phyloP scores from a whole-genome alignment of 2,888 invertebrate species.

The Ptilodon capucinus region DNA sequence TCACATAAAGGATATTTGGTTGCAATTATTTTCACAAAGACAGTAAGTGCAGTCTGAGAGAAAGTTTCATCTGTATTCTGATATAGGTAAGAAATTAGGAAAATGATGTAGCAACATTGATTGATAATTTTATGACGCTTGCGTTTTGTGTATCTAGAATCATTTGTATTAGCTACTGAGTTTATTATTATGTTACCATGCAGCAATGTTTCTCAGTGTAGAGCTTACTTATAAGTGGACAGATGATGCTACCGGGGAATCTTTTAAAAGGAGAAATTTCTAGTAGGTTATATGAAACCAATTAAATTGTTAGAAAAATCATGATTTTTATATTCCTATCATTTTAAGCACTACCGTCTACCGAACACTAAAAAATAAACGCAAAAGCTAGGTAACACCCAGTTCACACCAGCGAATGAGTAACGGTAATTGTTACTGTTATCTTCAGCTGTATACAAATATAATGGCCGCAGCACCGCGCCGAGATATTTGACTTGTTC shows the following conservation, averaged over 20 bases:
- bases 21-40: too few relatives aligned
- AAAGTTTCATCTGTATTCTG: too few relatives aligned
- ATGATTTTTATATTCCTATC: conserved; percentile 22
- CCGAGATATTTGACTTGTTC: conserved; percentile 31
- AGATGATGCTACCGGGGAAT: not conserved
- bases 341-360: conserved; percentile 16
- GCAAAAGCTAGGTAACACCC: conserved; percentile 31
- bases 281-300: conserved; percentile 21
- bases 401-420: conserved; percentile 36
- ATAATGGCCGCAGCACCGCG: conserved; percentile 28
- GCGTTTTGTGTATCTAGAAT: too few relatives aligned
- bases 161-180: too few relatives aligned
- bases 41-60: too few relatives aligned
- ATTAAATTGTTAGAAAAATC: conserved; percentile 20
- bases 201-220: not conserved
- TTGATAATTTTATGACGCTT: too few relatives aligned
- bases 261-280: conserved; percentile 24
- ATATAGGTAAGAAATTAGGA: too few relatives aligned
- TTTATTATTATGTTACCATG: too few relatives aligned
- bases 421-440: conserved; percentile 34
- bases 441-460: conserved; percentile 34
- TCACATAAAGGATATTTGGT: too few relatives aligned
- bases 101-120: too few relatives aligned
- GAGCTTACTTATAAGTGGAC: not conserved
- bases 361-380: conserved; percentile 29